These are phyloP conservation scores for Lissocephala sabroskyi DNA, from an alignment of 2,888 invertebrate genomes.

Conservation along the genomic window DNA sequence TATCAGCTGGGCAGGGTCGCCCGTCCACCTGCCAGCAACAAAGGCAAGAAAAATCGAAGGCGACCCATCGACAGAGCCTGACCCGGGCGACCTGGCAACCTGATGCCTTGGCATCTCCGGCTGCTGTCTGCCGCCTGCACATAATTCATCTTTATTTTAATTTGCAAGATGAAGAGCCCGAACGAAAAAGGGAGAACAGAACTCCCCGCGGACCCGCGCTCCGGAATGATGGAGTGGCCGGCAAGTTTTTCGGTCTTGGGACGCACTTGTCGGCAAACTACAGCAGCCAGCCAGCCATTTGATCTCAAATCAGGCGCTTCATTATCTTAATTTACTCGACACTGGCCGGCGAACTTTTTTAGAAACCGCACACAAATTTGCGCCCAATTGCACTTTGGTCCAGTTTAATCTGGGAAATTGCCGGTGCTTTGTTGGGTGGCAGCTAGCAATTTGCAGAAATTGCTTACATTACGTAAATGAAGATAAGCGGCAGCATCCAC, in stretches of 20 bases:
- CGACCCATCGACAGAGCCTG: not conserved
- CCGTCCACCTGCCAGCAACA: not conserved
- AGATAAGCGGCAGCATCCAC: constrained; percentile 30
- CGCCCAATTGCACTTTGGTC: constrained; percentile 61
- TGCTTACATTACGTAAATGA: constrained; percentile 63
- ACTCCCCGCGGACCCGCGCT: too few relatives aligned
- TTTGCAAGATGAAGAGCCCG: constrained; percentile 60
- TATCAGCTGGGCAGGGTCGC: constrained; percentile 6
- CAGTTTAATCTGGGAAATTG: constrained; percentile 61
- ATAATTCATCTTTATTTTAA: constrained; percentile 65
- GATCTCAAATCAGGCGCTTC: constrained; percentile 52
- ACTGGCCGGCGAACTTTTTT: constrained; percentile 19
- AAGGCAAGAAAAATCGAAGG: not conserved
- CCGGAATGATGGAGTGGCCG: constrained; percentile 27
- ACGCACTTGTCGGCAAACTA: constrained; percentile 9
- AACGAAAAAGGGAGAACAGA: too few relatives aligned
- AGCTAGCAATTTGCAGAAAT: constrained; percentile 57
- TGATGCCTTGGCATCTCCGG: not conserved
- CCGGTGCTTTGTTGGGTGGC: constrained; percentile 21
- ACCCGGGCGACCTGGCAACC: not conserved
- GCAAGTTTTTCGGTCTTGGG: constrained; percentile 4
- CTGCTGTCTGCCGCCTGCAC: constrained; percentile 8
- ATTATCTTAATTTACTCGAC: constrained; percentile 57
- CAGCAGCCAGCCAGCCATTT: constrained; percentile 24
- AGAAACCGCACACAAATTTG: constrained; percentile 48